Evolutionary conservation across 2,888 invertebrate species (phyloP).

Genomic region (Perithous albicinctus): DNA sequence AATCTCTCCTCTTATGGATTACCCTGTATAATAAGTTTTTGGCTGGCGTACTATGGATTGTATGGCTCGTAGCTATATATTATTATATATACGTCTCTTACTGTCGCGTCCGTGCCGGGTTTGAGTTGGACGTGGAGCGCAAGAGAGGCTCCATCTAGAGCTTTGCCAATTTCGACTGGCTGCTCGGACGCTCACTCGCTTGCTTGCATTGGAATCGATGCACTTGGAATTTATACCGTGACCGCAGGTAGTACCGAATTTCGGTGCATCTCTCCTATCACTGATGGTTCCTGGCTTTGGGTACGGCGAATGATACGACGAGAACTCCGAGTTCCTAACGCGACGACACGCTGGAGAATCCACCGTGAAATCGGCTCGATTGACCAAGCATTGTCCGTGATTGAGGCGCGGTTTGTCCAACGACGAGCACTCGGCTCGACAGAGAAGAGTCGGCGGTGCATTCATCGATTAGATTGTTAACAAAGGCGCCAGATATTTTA

Average conservation of each 20-base stretch:
- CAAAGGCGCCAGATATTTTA: not conserved
- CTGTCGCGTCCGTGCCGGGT: slow-evolving; percentile 10
- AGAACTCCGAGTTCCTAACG: slow-evolving; percentile 47
- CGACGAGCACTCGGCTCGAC: slow-evolving; percentile 5
- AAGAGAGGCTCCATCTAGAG: slow-evolving; percentile 34
- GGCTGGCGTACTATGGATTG: not conserved
- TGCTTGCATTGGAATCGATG: slow-evolving; percentile 56
- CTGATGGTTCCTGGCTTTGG: slow-evolving; percentile 4
- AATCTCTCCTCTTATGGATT: not conserved
- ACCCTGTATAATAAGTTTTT: slow-evolving; percentile 7
- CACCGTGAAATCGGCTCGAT: slow-evolving; percentile 62
- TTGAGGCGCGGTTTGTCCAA: slow-evolving; percentile 31
- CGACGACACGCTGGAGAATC: slow-evolving; percentile 41
- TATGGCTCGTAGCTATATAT: not conserved
- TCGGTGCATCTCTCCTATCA: slow-evolving; percentile 32
- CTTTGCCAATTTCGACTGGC: slow-evolving; percentile 55
- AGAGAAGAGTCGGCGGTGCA: slow-evolving; percentile 1
- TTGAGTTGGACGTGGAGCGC: slow-evolving; percentile 37
- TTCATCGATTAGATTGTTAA: slow-evolving; percentile 21
- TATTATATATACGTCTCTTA: slow-evolving; percentile 24
- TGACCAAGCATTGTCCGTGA: slow-evolving; percentile 58
- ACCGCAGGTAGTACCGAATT: slow-evolving; percentile 59
- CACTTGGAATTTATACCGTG: slow-evolving; percentile 55
- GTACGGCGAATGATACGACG: slow-evolving; percentile 24
- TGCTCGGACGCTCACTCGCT: not conserved